phyloP scores from a whole-genome alignment of 2,888 invertebrate genomes.

The Maniola hyperantus region DNA sequence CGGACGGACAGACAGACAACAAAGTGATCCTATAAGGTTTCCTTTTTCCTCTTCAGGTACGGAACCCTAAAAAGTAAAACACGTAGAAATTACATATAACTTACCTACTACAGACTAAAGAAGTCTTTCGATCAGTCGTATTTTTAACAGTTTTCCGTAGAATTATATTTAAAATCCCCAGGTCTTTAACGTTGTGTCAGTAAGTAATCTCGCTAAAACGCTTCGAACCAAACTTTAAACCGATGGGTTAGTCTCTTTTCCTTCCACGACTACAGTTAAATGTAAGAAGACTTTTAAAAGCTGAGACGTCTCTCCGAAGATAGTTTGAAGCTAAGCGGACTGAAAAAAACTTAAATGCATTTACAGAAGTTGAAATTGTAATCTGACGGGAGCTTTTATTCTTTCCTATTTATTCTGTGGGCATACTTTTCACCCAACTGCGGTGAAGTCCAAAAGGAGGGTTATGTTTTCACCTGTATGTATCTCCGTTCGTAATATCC shows the following conservation, averaged over 20 bases:
- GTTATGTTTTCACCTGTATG: too few species aligned
- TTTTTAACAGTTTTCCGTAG: background rate
- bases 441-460: too few species aligned
- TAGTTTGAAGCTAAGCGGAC: slow-evolving; percentile 36
- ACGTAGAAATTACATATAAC: too few species aligned
- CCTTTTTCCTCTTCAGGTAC: too few species aligned
- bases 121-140: background rate
- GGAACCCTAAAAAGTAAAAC: too few species aligned
- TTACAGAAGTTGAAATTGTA: slow-evolving; percentile 20
- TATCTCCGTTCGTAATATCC: too few species aligned
- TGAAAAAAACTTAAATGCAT: slow-evolving; percentile 32
- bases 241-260: slow-evolving; percentile 32
- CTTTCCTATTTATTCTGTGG: background rate
- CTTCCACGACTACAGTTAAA: slow-evolving; percentile 31
- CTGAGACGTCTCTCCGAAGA: slow-evolving; percentile 35
- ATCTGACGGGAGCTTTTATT: slow-evolving; percentile 1
- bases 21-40: too few species aligned
- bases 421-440: background rate
- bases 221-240: slow-evolving; percentile 33
- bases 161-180: slow-evolving; percentile 4
- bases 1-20: too few species aligned
- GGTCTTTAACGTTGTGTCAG: slow-evolving; percentile 2
- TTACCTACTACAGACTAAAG: background rate
- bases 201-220: slow-evolving; percentile 24
- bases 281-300: slow-evolving; percentile 37